Percentiles rank a stretch among this genome's conserved stretches.
phyloP scores from a whole-genome alignment of 2,888 invertebrate genomes.

The Apoda limacodes region DNA sequence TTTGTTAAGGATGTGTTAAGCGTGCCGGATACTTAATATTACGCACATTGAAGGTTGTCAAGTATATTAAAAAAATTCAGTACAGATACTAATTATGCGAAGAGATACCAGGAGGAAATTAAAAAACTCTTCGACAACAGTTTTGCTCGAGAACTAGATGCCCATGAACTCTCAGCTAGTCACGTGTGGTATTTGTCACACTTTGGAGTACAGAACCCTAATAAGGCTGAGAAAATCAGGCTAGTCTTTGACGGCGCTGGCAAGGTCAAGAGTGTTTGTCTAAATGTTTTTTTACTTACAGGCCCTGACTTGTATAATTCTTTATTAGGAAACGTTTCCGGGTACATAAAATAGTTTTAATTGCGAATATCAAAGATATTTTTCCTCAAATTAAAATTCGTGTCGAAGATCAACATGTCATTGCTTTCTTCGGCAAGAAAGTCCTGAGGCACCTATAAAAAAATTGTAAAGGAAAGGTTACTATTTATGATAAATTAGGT shows the following conservation, averaged over 20 bases:
- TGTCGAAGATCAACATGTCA: conserved; percentile 15
- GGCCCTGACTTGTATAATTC: too few relatives aligned
- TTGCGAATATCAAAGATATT: conserved; percentile 17
- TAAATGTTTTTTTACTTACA: conserved; percentile 14
- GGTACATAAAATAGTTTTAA: conserved; percentile 9
- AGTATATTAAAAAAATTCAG: conserved; percentile 12
- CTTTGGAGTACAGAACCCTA: conserved; percentile 17
- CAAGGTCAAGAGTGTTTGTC: conserved; percentile 14
- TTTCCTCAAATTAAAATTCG: conserved; percentile 17
- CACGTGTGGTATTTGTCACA: conserved; percentile 16
- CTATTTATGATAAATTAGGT: conserved; percentile 16
- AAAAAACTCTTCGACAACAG: conserved; percentile 14
- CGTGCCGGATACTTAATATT: conserved; percentile 16
- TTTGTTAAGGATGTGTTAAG: conserved; percentile 15
- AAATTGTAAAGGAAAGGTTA: conserved; percentile 6
- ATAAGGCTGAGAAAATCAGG: conserved; percentile 18
- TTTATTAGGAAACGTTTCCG: conserved; percentile 17
- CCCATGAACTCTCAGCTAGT: conserved; percentile 12
- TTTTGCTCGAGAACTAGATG: conserved; percentile 17
- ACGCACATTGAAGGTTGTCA: conserved; percentile 10
- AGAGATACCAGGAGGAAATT: conserved; percentile 12
- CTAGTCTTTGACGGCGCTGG: conserved; percentile 18
- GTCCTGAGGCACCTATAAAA: conserved; percentile 4
- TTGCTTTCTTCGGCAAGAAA: conserved; percentile 17
- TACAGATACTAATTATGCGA: conserved; percentile 6